Conservation (phyloP, 2,888 invertebrate genomes). For the Idaea straminata region DNA sequence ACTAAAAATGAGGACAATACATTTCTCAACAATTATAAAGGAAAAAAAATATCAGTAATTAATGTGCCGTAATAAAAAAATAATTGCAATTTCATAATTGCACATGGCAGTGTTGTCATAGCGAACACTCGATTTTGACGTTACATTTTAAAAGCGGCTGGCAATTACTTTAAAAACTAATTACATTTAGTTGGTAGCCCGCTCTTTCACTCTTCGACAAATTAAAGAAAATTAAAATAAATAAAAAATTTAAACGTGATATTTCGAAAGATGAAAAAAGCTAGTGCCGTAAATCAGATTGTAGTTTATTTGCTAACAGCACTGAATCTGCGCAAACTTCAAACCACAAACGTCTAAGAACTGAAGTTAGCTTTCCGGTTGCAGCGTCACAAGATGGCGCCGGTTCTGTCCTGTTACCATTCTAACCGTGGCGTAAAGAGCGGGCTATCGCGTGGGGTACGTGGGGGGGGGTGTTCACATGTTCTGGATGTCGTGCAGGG, state of each 20-base stretch:
- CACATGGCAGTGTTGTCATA: slow-evolving; percentile 77
- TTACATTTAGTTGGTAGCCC: slow-evolving; percentile 65
- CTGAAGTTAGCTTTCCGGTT: too few species aligned
- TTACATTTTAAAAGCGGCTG: slow-evolving; percentile 74
- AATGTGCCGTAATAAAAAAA: slow-evolving; percentile 53
- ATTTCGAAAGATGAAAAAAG: background rate
- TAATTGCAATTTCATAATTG: slow-evolving; percentile 48
- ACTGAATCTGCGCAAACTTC: background rate
- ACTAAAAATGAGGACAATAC: slow-evolving; percentile 65
- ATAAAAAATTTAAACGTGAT: background rate
- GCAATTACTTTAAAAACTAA: slow-evolving; percentile 73
- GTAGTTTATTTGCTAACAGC: background rate
- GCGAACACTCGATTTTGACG: slow-evolving; percentile 69
- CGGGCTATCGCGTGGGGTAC: slow-evolving; percentile 7
- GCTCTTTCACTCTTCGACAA: slow-evolving; percentile 48
- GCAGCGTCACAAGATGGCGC: background rate
- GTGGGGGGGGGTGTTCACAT: slow-evolving; percentile 85
- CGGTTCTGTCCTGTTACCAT: background rate
- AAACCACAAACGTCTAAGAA: background rate
- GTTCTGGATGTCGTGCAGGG: slow-evolving; percentile 99
- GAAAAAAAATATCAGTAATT: slow-evolving; percentile 54
- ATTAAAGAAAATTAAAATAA: background rate
- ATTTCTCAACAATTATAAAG: slow-evolving; percentile 54
- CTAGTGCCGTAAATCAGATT: background rate
- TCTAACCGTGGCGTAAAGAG: slow-evolving; percentile 2